phyloP scores from a whole-genome alignment of 1,140 invertebrate species.

The Drosophila orosa region DNA sequence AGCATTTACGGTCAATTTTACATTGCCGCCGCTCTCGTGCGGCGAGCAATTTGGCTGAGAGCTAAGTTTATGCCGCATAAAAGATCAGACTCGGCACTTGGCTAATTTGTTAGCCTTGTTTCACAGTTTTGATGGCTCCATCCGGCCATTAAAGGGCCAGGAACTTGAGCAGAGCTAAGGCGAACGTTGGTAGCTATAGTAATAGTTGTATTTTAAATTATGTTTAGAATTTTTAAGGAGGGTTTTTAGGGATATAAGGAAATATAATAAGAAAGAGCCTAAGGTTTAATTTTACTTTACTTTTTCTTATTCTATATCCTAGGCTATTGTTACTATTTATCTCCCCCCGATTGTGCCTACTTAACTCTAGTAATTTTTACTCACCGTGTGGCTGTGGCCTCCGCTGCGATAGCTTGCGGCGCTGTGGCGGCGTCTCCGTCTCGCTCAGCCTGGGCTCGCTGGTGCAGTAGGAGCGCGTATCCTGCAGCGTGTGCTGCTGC shows the following conservation, averaged over 20 bases:
- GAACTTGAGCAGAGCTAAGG: background rate
- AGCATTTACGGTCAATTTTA: constrained; percentile 58
- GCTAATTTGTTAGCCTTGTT: constrained; percentile 67
- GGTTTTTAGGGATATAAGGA: background rate
- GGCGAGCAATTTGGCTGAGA: constrained; percentile 69
- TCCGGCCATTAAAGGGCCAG: constrained; percentile 48
- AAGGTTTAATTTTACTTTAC: too few relatives aligned
- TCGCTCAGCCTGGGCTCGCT: constrained; percentile 83
- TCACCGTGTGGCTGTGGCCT: constrained; percentile 84
- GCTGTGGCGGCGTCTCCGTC: constrained; percentile 83
- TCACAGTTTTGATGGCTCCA: constrained; percentile 57
- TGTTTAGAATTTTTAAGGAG: background rate
- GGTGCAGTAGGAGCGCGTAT: constrained; percentile 79
- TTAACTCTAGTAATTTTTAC: constrained; percentile 34
- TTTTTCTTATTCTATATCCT: too few relatives aligned
- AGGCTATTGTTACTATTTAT: background rate
- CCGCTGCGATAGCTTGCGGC: constrained; percentile 85
- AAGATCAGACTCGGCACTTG: constrained; percentile 59
- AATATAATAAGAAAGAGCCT: too few relatives aligned
- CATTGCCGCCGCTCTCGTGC: constrained; percentile 43
- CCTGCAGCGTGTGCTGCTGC: constrained; percentile 78
- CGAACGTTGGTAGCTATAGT: background rate
- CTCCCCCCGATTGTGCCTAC: background rate
- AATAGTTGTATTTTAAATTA: background rate
- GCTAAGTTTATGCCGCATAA: constrained; percentile 67